These are phyloP conservation scores for Papilio helenus DNA, from an alignment of 1,140 invertebrate species.

Conservation along the genomic window DNA sequence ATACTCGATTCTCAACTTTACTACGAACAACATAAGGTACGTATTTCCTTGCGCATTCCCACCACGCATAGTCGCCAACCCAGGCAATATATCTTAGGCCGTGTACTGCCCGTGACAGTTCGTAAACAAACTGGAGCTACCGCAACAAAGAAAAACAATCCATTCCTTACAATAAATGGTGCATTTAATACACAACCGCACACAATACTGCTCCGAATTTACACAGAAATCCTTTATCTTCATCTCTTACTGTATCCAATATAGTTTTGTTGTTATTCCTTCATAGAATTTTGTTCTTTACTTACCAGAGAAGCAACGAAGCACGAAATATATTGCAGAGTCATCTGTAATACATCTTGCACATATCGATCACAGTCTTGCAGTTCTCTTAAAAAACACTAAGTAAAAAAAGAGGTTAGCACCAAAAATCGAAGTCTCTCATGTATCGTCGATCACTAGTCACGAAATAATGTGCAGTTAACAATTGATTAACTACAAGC, in stretches of 20 bases:
- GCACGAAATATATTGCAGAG: slow-evolving; percentile 64
- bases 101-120: slow-evolving; percentile 82
- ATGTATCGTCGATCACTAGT: slow-evolving; percentile 62
- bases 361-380: slow-evolving; percentile 82
- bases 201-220: neutral
- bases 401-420: slow-evolving; percentile 79
- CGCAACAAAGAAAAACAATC: slow-evolving; percentile 72
- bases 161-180: slow-evolving; percentile 52
- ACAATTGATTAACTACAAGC: slow-evolving; percentile 57
- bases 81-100: slow-evolving; percentile 83
- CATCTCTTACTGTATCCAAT: neutral
- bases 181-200: slow-evolving; percentile 15
- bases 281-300: neutral
- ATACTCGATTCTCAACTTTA: slow-evolving; percentile 54
- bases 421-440: slow-evolving; percentile 66
- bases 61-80: slow-evolving; percentile 82
- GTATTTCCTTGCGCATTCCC: slow-evolving; percentile 49
- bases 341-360: slow-evolving; percentile 81
- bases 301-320: slow-evolving; percentile 74
- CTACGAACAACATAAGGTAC: slow-evolving; percentile 43
- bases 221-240: slow-evolving; percentile 11
- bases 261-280: neutral
- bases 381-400: slow-evolving; percentile 79
- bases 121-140: slow-evolving; percentile 83
- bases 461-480: slow-evolving; percentile 55